Evolutionary conservation across 1,140 invertebrate species (phyloP).

Genomic region (Oryctes rhinoceros): DNA sequence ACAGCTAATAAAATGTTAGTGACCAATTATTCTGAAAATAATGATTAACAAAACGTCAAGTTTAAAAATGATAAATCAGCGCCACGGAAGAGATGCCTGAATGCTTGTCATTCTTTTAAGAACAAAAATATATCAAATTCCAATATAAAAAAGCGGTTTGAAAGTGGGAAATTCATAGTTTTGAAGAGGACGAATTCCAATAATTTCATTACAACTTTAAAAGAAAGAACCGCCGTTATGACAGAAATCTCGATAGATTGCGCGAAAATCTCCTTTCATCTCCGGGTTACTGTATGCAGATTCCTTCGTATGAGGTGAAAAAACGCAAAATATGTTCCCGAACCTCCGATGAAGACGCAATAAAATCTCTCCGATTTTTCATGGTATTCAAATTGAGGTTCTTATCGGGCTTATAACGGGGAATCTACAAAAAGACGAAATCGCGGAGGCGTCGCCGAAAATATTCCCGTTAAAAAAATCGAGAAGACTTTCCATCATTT

Average conservation of each 20-base stretch:
- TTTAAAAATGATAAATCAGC: too few relatives aligned
- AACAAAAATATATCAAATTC: too few relatives aligned
- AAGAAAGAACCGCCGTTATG: not conserved
- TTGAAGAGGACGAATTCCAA: not conserved
- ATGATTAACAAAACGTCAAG: too few relatives aligned
- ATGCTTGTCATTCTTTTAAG: too few relatives aligned
- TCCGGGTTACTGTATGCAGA: not conserved
- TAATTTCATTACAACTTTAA: not conserved
- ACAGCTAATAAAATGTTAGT: too few relatives aligned
- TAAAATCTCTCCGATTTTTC: constrained; percentile 31
- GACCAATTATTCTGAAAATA: too few relatives aligned
- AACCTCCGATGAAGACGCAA: constrained; percentile 15
- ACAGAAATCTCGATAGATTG: constrained; percentile 11
- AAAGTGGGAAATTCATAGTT: too few relatives aligned
- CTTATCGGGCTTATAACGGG: not conserved
- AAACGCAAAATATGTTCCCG: constrained; percentile 8
- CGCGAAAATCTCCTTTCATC: not conserved
- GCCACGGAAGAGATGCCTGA: too few relatives aligned
- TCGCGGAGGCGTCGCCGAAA: too few relatives aligned
- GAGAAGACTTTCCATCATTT: too few relatives aligned
- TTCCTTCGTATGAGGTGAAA: not conserved
- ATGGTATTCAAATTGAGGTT: constrained; percentile 31
- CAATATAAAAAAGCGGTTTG: too few relatives aligned
- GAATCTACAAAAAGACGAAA: not conserved
- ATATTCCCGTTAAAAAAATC: too few relatives aligned